These are phyloP conservation scores for Melolontha melolontha DNA, from an alignment of 2,888 invertebrate genomes.

Conservation along the genomic window DNA sequence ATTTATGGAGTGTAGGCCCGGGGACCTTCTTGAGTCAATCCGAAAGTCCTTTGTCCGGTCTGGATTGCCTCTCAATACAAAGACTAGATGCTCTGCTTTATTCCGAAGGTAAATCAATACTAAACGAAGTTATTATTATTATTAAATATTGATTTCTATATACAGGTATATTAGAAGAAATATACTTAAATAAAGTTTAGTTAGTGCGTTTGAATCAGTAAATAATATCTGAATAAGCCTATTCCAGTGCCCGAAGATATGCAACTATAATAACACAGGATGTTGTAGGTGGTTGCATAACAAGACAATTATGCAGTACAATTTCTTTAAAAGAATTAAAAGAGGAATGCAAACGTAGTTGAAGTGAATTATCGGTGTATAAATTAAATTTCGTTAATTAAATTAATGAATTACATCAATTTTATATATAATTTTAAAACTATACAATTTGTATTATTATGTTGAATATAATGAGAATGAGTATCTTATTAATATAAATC, in stretches of 20 bases:
- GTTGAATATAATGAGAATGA: too few relatives aligned
- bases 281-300: conserved; percentile 3
- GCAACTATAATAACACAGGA: neutral
- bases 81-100: conserved; percentile 59
- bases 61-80: conserved; percentile 60
- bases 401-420: too few relatives aligned
- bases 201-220: neutral
- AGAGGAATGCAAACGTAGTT: too few relatives aligned
- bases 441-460: too few relatives aligned
- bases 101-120: conserved; percentile 54
- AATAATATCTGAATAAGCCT: neutral
- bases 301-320: neutral
- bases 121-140: neutral
- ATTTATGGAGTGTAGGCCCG: conserved; percentile 59
- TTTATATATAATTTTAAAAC: too few relatives aligned
- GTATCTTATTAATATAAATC: too few relatives aligned
- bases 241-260: neutral
- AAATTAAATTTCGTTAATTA: too few relatives aligned
- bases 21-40: conserved; percentile 61
- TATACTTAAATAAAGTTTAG: neutral
- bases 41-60: conserved; percentile 58
- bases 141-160: neutral
- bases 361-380: too few relatives aligned
- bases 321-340: too few relatives aligned
- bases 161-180: neutral